These are phyloP conservation scores for Phoeniculus purpureus DNA, from an alignment of 2,797 vertebrate species.

Conservation along the genomic window DNA sequence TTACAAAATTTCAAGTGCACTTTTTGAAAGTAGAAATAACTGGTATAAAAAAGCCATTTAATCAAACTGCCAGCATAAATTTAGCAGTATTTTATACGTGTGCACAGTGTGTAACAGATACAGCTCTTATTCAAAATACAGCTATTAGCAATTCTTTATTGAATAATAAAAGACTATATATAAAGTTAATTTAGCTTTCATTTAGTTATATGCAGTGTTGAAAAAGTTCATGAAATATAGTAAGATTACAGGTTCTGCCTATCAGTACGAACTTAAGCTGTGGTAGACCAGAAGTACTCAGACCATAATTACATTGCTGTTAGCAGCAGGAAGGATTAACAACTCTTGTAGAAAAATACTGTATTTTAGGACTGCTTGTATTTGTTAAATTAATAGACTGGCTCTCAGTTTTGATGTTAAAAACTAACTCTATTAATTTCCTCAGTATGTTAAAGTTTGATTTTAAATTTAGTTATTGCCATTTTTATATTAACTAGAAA, in stretches of 20 bases:
- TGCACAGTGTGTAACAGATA: neutral
- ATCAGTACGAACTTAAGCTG: constrained; percentile 2
- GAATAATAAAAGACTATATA: neutral
- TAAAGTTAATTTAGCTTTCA: neutral
- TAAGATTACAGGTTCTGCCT: neutral
- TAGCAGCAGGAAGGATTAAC: constrained; percentile 45
- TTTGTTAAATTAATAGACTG: constrained; percentile 12
- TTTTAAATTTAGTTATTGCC: constrained; percentile 24
- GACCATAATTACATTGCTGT: constrained; percentile 8
- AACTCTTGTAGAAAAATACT: neutral
- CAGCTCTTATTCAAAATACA: neutral
- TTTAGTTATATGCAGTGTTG: neutral
- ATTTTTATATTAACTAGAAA: constrained; percentile 23
- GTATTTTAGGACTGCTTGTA: constrained; percentile 26
- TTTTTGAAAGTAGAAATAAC: neutral
- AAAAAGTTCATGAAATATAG: neutral
- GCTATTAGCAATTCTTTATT: neutral
- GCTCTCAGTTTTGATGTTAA: constrained; percentile 31
- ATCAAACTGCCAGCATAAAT: neutral
- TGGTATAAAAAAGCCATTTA: neutral
- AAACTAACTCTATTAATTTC: constrained; percentile 28
- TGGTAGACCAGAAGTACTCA: constrained; percentile 12
- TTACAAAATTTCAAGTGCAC: neutral
- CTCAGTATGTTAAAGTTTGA: constrained; percentile 22
- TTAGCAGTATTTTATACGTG: neutral